Evolutionary conservation across 2,113 vertebrate species (phyloP).

Genomic region (Sylvietta virens): DNA sequence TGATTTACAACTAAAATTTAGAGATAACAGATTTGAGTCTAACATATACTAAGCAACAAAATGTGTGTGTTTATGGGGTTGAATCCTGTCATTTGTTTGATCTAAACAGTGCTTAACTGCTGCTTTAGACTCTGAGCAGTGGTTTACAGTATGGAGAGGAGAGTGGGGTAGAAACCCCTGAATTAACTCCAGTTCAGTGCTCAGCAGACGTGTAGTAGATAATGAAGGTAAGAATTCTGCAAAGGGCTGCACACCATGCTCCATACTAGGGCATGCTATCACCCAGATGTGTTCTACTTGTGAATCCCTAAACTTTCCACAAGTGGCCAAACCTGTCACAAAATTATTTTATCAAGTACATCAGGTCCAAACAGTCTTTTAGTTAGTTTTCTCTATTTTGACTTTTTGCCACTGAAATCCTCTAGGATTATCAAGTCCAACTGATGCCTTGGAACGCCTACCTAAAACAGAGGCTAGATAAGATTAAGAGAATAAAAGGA

Average conservation of each 20-base stretch:
- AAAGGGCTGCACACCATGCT: not conserved
- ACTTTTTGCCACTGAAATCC: not conserved
- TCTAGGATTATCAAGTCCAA: not conserved
- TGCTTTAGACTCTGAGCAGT: not conserved
- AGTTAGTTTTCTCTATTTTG: not conserved
- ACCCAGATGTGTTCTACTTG: not conserved
- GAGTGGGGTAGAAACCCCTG: not conserved
- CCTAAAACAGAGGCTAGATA: not conserved
- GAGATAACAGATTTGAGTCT: not conserved
- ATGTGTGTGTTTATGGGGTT: not conserved
- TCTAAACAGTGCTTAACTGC: not conserved
- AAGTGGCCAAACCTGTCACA: not conserved
- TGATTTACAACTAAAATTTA: not conserved
- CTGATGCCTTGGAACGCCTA: not conserved
- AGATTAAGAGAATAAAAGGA: not conserved
- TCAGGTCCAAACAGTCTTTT: not conserved
- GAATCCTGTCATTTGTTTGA: not conserved
- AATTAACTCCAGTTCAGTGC: not conserved
- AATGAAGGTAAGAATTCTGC: not conserved
- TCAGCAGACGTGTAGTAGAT: not conserved
- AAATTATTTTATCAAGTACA: not conserved
- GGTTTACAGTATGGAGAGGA: not conserved
- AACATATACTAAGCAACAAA: not conserved
- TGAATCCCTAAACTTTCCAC: not conserved
- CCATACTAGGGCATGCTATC: not conserved